These are phyloP conservation scores for Axis porcinus DNA, from an alignment of 2,113 vertebrate genomes.

Conservation along the genomic window DNA sequence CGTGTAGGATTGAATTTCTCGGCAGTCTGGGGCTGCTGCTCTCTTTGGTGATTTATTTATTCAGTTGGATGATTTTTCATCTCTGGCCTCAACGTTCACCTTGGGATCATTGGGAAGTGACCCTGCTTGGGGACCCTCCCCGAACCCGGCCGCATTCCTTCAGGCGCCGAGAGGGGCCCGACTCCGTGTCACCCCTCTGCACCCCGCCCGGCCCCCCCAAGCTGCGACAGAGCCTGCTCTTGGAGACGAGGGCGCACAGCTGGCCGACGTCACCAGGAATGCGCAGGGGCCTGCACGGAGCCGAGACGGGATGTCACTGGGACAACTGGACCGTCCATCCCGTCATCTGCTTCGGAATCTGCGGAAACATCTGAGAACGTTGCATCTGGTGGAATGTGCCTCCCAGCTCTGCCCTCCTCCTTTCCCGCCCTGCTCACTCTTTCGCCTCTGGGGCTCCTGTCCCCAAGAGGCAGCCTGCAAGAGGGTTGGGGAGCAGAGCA, in stretches of 20 bases:
- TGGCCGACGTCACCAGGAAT: constrained; percentile 72
- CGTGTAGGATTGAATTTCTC: constrained; percentile 83
- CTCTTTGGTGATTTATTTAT: constrained; percentile 83
- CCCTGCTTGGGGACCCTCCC: constrained; percentile 27
- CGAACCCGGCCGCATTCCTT: neutral
- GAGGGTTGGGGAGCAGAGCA: neutral
- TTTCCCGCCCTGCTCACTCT: neutral
- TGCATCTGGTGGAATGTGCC: neutral
- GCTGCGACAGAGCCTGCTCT: constrained; percentile 39
- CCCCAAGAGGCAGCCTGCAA: neutral
- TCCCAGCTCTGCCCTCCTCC: neutral
- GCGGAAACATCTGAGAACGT: neutral
- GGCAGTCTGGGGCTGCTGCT: constrained; percentile 79
- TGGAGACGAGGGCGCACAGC: constrained; percentile 60
- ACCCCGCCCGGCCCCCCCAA: neutral
- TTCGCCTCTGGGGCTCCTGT: neutral
- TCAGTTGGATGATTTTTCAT: constrained; percentile 80
- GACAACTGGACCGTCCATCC: neutral
- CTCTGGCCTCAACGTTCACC: constrained; percentile 70
- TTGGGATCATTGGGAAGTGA: constrained; percentile 75
- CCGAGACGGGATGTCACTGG: constrained; percentile 29
- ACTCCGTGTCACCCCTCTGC: neutral
- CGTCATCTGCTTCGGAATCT: neutral
- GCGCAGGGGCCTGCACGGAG: neutral
- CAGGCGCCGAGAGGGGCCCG: constrained; percentile 22